Conservation (phyloP, 2,888 invertebrate species). For the Embidobia sp. region DNA sequence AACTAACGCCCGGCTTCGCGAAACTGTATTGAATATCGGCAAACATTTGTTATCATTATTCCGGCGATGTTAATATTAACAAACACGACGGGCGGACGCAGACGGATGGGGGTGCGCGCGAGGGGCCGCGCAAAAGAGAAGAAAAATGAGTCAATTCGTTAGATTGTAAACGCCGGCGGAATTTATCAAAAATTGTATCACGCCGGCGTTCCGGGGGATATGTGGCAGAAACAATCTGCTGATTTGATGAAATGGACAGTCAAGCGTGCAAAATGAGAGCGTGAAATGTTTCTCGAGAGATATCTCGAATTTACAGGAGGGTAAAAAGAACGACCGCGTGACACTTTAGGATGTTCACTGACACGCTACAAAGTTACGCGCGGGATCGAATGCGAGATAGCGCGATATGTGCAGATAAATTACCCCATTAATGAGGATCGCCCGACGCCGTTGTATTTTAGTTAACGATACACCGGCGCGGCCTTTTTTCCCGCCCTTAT, state of each 20-base stretch:
- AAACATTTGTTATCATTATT: constrained; percentile 16
- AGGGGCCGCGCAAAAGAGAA: not conserved
- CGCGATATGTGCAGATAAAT: constrained; percentile 45
- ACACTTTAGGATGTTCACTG: constrained; percentile 53
- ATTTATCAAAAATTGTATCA: constrained; percentile 45
- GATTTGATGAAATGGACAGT: constrained; percentile 57
- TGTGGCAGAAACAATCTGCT: constrained; percentile 56
- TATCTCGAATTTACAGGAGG: constrained; percentile 54
- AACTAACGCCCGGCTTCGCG: constrained; percentile 20
- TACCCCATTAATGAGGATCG: constrained; percentile 46
- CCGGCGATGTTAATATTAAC: not conserved
- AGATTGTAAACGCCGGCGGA: constrained; percentile 33
- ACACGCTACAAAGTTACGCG: constrained; percentile 47
- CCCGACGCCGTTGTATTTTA: constrained; percentile 12
- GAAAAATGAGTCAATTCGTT: constrained; percentile 50
- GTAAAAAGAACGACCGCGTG: constrained; percentile 51
- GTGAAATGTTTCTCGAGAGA: constrained; percentile 58
- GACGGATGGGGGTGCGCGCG: not conserved
- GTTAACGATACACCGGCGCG: constrained; percentile 24
- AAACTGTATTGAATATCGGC: constrained; percentile 8
- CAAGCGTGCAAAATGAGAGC: constrained; percentile 59
- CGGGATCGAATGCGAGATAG: constrained; percentile 39
- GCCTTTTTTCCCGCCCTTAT: not conserved
- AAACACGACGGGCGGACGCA: not conserved
- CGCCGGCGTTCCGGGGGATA: constrained; percentile 31